phyloP scores from a whole-genome alignment of 2,888 invertebrate species.

The Aphelenchoides bicaudatus region DNA sequence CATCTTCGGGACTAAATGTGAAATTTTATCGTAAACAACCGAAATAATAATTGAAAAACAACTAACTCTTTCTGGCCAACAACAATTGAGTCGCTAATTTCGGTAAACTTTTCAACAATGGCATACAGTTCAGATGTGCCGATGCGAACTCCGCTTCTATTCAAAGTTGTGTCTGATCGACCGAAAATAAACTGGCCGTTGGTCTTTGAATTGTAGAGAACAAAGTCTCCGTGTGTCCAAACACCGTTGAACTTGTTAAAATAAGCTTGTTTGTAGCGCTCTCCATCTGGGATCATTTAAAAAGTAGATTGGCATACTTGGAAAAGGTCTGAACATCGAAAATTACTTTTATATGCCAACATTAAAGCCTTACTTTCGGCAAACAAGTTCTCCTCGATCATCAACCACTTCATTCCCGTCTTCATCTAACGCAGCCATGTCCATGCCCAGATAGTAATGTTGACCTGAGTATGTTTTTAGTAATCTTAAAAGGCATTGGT shows the following conservation, averaged over 20 bases:
- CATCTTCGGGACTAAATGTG: constrained; percentile 59
- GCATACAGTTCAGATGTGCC: constrained; percentile 68
- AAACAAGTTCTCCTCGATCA: constrained; percentile 66
- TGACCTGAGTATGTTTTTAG: no score
- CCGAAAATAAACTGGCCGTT: constrained; percentile 68
- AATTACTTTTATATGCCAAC: no score
- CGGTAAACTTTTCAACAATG: constrained; percentile 65
- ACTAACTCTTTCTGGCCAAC: constrained; percentile 63
- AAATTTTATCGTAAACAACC: no score
- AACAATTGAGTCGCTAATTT: constrained; percentile 66
- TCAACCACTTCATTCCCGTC: constrained; percentile 63
- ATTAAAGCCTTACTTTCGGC: no score
- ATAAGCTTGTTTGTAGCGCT: constrained; percentile 61
- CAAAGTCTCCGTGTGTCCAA: constrained; percentile 68
- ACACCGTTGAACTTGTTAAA: constrained; percentile 60
- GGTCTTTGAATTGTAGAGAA: constrained; percentile 63
- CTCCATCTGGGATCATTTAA: constrained; percentile 64
- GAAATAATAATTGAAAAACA: neutral
- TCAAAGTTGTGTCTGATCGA: constrained; percentile 66
- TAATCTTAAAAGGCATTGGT: no score
- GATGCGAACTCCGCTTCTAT: constrained; percentile 67
- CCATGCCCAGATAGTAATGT: constrained; percentile 65
- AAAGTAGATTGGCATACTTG: constrained; percentile 67
- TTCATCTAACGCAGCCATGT: constrained; percentile 64
- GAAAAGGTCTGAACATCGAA: constrained; percentile 67